Evolutionary conservation across 2,113 vertebrate species (phyloP).

Genomic region (Shinisaurus crocodilurus): DNA sequence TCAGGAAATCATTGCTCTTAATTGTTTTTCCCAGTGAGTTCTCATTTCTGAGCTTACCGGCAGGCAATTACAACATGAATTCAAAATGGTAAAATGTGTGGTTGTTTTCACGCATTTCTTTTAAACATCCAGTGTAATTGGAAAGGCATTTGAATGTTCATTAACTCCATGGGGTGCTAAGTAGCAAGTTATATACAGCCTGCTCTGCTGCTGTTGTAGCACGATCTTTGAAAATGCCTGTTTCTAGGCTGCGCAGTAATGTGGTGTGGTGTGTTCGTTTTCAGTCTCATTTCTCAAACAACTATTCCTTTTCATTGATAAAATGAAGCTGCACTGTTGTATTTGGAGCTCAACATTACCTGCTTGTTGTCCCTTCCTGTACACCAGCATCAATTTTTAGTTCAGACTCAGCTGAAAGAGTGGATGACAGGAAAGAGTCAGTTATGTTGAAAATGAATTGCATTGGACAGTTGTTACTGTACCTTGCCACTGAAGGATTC

Average conservation of each 20-base stretch:
- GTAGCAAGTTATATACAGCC: not conserved
- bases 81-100: slow-evolving; percentile 37
- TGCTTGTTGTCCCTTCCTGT: not conserved
- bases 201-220: not conserved
- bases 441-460: slow-evolving; percentile 23
- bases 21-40: slow-evolving; percentile 36
- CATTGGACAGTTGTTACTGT: slow-evolving; percentile 11
- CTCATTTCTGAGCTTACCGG: slow-evolving; percentile 26
- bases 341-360: not conserved
- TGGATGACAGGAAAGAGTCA: not conserved
- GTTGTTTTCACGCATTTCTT: slow-evolving; percentile 4
- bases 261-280: accelerated
- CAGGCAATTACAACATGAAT: slow-evolving; percentile 40
- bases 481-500: not conserved
- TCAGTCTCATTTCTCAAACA: not conserved
- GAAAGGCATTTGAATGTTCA: slow-evolving; percentile 25
- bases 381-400: not conserved
- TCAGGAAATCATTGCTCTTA: slow-evolving; percentile 52
- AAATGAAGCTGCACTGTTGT: not conserved
- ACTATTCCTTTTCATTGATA: accelerated
- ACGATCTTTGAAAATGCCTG: not conserved
- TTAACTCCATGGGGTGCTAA: slow-evolving; percentile 7
- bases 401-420: not conserved
- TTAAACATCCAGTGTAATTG: slow-evolving; percentile 31
- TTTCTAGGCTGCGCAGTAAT: too few relatives aligned